These are phyloP conservation scores for Hirundo rustica DNA, from an alignment of 2,797 vertebrate genomes.

Conservation along the genomic window DNA sequence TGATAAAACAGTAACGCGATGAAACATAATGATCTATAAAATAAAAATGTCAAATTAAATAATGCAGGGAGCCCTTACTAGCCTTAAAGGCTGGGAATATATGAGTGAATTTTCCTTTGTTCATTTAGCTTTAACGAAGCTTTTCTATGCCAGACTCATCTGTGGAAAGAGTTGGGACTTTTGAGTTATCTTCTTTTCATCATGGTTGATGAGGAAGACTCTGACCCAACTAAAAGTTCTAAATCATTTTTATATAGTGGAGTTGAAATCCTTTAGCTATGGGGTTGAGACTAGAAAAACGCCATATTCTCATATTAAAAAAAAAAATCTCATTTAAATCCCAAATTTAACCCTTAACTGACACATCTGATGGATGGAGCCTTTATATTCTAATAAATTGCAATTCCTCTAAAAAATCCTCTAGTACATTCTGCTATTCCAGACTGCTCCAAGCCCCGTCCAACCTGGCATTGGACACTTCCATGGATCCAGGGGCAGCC, in stretches of 20 bases:
- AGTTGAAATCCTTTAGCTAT: not conserved
- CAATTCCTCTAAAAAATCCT: not conserved
- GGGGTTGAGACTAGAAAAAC: not conserved
- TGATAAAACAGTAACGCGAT: not conserved
- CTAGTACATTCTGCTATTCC: not conserved
- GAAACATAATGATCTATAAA: not conserved
- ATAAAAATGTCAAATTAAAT: constrained; percentile 11
- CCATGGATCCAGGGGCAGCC: not conserved
- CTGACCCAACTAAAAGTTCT: not conserved
- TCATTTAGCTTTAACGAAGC: not conserved
- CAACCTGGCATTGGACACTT: not conserved
- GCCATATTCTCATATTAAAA: not conserved
- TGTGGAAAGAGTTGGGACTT: not conserved
- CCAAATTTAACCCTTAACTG: not conserved
- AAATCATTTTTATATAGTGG: not conserved
- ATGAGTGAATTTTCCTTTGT: not conserved
- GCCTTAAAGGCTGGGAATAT: not conserved
- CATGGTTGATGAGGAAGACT: not conserved
- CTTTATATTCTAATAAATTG: not conserved
- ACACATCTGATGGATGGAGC: not conserved
- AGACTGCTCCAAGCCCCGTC: fast-evolving
- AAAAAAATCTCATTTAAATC: not conserved
- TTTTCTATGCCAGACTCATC: not conserved
- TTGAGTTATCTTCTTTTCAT: not conserved
- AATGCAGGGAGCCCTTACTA: not conserved